These are phyloP conservation scores for Chrysocyon brachyurus DNA, from an alignment of 2,797 vertebrate species.

Conservation along the genomic window DNA sequence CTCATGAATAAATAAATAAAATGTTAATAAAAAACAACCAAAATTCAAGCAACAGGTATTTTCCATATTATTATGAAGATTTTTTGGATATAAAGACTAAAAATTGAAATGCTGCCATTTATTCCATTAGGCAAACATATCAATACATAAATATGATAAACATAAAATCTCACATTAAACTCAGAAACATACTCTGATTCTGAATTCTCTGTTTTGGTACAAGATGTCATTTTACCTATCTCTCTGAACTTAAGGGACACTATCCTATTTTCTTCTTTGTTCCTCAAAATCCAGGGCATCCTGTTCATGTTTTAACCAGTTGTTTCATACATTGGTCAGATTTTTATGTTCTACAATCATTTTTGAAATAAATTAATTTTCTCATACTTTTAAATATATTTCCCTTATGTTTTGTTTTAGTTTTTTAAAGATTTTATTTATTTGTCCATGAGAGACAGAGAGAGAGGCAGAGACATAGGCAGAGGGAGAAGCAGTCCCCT, in stretches of 20 bases:
- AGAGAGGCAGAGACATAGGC: too few relatives aligned
- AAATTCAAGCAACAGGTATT: not conserved
- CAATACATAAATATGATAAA: not conserved
- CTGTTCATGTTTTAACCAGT: not conserved
- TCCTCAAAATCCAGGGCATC: conserved; percentile 1
- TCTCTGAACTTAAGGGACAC: not conserved
- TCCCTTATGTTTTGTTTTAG: not conserved
- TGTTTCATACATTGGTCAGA: not conserved
- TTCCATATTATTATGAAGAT: not conserved
- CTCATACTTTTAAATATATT: not conserved
- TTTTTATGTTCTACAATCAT: conserved; percentile 1
- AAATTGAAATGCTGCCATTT: not conserved
- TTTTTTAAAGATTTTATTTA: too few relatives aligned
- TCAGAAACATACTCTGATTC: not conserved
- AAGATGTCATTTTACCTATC: not conserved
- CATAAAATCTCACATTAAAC: not conserved
- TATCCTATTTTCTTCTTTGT: not conserved
- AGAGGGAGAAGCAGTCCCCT: too few relatives aligned
- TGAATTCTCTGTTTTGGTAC: not conserved
- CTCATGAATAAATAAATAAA: too few relatives aligned
- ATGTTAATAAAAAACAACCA: too few relatives aligned
- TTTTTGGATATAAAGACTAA: not conserved
- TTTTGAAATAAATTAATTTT: conserved; percentile 41
- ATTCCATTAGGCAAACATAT: not conserved
- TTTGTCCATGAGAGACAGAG: too few relatives aligned